Conservation (phyloP, 2,797 vertebrate genomes). For the Gambelia wislizenii region DNA sequence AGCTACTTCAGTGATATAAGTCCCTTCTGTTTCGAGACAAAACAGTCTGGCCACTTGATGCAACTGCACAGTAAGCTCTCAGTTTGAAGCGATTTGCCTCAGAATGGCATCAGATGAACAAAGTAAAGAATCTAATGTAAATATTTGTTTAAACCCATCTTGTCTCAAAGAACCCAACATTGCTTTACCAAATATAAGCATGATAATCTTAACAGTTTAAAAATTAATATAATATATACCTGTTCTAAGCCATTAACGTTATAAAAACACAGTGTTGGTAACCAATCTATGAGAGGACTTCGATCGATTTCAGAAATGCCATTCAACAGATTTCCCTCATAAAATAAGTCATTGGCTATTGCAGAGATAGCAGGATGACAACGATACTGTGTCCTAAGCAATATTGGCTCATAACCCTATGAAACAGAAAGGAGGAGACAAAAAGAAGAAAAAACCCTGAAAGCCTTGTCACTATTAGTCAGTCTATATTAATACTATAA, state of each 20-base stretch:
- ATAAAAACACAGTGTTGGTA: conserved; percentile 84
- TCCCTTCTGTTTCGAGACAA: not conserved
- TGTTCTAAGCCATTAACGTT: conserved; percentile 78
- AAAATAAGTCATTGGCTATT: conserved; percentile 81
- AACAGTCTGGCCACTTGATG: not conserved
- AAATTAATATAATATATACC: conserved; percentile 59
- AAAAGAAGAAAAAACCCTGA: not conserved
- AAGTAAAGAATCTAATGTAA: not conserved
- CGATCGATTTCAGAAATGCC: conserved; percentile 76
- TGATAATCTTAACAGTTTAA: not conserved
- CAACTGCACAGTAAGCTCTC: not conserved
- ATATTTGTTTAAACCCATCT: not conserved
- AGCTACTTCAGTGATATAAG: not conserved
- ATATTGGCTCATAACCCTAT: conserved; percentile 77
- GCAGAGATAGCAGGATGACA: conserved; percentile 83
- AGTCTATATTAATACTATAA: not conserved
- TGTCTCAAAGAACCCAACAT: not conserved
- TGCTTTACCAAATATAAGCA: not conserved
- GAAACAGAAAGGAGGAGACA: fast-evolving
- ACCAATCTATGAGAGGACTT: conserved; percentile 77
- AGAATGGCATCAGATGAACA: not conserved
- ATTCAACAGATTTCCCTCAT: conserved; percentile 73
- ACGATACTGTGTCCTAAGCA: conserved; percentile 82
- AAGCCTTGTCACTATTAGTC: not conserved
- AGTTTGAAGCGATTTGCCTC: not conserved